Evolutionary conservation across 2,888 invertebrate genomes (phyloP), one percentile per base, ranked within the genome.

Genomic region (Ethmia dodecea): DNA sequence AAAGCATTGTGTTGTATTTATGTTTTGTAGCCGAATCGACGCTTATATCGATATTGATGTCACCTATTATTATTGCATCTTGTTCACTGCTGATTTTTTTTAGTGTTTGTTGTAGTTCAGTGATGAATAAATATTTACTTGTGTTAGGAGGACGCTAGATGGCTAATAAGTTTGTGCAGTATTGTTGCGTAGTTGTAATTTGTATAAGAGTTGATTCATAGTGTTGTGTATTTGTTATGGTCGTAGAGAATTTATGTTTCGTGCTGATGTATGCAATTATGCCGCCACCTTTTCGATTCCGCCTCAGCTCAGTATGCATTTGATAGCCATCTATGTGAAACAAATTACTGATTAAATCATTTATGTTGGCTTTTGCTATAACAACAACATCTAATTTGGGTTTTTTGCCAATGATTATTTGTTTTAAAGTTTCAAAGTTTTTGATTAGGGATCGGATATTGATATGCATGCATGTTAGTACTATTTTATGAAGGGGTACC

Each of bases 141-240:
- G 14, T 29, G 6, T 13, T 10, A 9, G 45, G 45, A 1, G 45
- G 45, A 27, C 45, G 33, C 16, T 45, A 45, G 1, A 40, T 2
- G 18, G 40, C 38, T 16, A 38, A 43, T 13, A 45, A 13, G 14
- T 35, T 25, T 14, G 36, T 10, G 10, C 12, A 18, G 9, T 37
- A 26, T 5, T 22, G 9, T 2, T 10, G 13, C 8, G 15, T 12
- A 8, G 33, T 43, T 25, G 22, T 20, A 3, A 40, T 5, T 26
- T 24, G 13, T 4, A 34, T 33, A 10, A 18, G 10, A 9, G 39
- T 25, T 9, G 32, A 39, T 31, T 43, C 42, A 29, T 32, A 38
- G 13, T 34, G 28, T 9, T 22, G 2, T 5, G 32, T 32, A 11
- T 14, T 24, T 3, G 16, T n/a, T 28, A 24, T 37, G 3, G 26